Conservation (phyloP, 2,797 vertebrate species). For the Xiphophorus birchmanni region DNA sequence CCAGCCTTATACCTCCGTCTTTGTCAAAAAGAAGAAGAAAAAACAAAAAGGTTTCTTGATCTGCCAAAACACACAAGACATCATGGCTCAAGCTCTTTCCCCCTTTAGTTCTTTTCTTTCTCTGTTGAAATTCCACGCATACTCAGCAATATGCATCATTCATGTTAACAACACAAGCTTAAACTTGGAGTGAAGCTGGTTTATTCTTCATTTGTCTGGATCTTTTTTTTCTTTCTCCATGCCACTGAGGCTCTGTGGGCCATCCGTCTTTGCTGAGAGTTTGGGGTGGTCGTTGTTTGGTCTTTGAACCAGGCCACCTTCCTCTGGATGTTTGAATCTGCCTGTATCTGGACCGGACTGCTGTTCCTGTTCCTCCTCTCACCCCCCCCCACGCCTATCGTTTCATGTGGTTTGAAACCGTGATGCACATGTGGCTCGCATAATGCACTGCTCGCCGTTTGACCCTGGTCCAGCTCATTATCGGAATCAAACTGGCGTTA, state of each 20-base stretch:
- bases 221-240: slow-evolving; percentile 73
- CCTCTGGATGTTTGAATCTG: slow-evolving; percentile 69
- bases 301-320: slow-evolving; percentile 66
- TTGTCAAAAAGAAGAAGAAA: slow-evolving; percentile 20
- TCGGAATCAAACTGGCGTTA: slow-evolving; percentile 48
- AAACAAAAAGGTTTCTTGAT: slow-evolving; percentile 19
- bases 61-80: slow-evolving; percentile 59
- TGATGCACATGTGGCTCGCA: slow-evolving; percentile 73
- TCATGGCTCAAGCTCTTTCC: slow-evolving; percentile 27
- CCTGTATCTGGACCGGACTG: slow-evolving; percentile 75
- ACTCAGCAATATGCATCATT: slow-evolving; percentile 49
- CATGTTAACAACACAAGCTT: slow-evolving; percentile 46
- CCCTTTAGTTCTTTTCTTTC: slow-evolving; percentile 13
- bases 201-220: slow-evolving; percentile 62
- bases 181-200: slow-evolving; percentile 47
- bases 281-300: slow-evolving; percentile 74
- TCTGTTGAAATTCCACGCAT: slow-evolving; percentile 70
- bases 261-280: slow-evolving; percentile 77
- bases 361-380: slow-evolving; percentile 55
- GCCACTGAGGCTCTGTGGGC: slow-evolving; percentile 51
- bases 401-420: slow-evolving; percentile 76
- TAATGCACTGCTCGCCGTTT: slow-evolving; percentile 60
- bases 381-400: slow-evolving; percentile 52
- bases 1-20: slow-evolving; percentile 59
- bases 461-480: slow-evolving; percentile 58